Evolutionary conservation across 2,113 vertebrate species (phyloP), one percentile per base, ranked within the genome.

Genomic region (Fregata magnificens): DNA sequence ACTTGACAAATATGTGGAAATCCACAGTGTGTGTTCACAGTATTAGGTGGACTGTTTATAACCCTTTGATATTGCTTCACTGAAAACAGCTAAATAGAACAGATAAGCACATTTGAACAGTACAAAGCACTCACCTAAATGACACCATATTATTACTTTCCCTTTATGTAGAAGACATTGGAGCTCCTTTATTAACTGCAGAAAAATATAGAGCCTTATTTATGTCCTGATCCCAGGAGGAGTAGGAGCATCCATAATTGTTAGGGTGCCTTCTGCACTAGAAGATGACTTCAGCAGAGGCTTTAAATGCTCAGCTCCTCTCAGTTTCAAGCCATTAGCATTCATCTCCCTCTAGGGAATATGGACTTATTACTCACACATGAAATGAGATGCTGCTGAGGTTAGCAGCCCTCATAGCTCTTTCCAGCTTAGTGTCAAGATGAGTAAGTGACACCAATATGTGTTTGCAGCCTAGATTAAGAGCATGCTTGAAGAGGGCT

Each of bases 291-390:
- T 86, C 80, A 86, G 63, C 47, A 92, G 52, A 78, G 25, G 47
- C 56, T 93, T 92, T 90, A 92, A 96, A 92, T 82, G 76, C 92
- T 91, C 76, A 86, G 65, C 65, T 69, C 58, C 80, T 93, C 97
- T 88, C 76, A 71, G 80, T 86, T 97, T 93, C 80, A 78, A 93
- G 28, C 56, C 82, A 94, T 96, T 95, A 94, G 28, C 52, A 84
- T 94, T 77, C 59, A 86, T 86, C 34, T 94, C 31, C 47, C 80
- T 82, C 61, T 31, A 7, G 92, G 90, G 76, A 93, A 63, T 63
- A 74, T 36, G 56, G 72, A 63, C 32, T 90, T 97, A 95, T 92
- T 90, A 88, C 62, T 96, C 90, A 93, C 80, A 88, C 79, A 76
- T 67, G 50, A 96, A 92, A 94, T 67, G 73, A 94, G 70, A 55